Evolutionary conservation across 1,140 invertebrate genomes (phyloP), one percentile per base, ranked within the genome.

Genomic region (Drosophila sproati): DNA sequence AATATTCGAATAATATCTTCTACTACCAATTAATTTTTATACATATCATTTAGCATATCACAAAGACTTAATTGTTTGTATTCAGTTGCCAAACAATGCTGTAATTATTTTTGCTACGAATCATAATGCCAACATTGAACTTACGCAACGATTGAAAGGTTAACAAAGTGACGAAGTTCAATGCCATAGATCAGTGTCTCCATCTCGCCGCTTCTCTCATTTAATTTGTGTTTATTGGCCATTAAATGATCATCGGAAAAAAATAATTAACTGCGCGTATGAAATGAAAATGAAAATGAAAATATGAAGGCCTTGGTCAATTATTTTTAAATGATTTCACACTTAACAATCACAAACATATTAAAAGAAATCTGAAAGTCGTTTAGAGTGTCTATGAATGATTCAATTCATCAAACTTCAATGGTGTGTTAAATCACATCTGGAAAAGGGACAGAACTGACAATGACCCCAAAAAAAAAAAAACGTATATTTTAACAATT

Each of bases 131-230:
- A 47, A 60, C 20, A 29, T 62, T 47, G 39, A 63, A 50, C 32
- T 71, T 41, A 29, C 61, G 45, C 50, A 66, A 41, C 43, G 10
- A 37, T 52, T 72, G 32, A 59, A 59, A 57, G 12, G 52, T 66
- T 35, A 52, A 43, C 50, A 64, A 31, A 32, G 34, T n/a, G 28
- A 59, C 54, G 6, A 66, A 72, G 70, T 72, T 72, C 70, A 72
- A 72, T 72, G 70, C 54, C 70, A 66, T 37, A 66, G 61, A 59
- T 57, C 52, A 55, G n/a, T 20, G 4, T 10, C 35, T 64, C 51
- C 48, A n/a, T 45, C 10, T 60, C 4, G n/a, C 29, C 34, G 2
- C 34, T 29, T 12, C 28, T 54, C 2, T 45, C 5, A 4, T 29
- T 20, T 52, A 28, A 48, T 48, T 48, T 8, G 28, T 20, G 32